Base-by-base conservation (phyloP, 2,888 invertebrate species). In the Merodon equestris region DNA sequence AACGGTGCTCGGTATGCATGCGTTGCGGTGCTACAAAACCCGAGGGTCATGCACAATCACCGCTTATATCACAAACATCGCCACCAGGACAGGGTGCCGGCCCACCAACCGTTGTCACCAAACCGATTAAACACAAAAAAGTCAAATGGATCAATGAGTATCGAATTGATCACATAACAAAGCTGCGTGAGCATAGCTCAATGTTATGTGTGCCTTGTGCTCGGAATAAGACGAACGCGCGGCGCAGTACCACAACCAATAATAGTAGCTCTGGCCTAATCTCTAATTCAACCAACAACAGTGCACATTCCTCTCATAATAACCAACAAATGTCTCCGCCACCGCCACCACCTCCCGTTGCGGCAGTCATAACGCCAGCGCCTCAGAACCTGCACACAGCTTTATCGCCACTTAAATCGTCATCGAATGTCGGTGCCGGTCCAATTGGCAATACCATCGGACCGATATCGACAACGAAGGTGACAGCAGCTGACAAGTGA, bases 1-100 rank as follows among this genome's bases (percentile, higher is more conserved):
- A 92, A 70, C 92, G 93, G 83, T 96, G 96, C 86, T 92, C 94
- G 9, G 89, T 94, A 63, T 95, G 92, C 85, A 91, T 91, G 86
- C 91, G 91, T 68, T 92, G 92, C 86, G 92, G 92, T 60, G 89
- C 91, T 64, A 91, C 91, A 0, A 88, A 89, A 42, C 90, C 92
- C 1, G 87, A 89, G 82, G 91, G 91, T 12, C 82, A 82, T 19
- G 60, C 66, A n/a, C 82, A 74, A 81, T 54, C 72, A 7, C 58
- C 63, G 74, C 89, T 89, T 27, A 68, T 75, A 66, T 64, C 81
- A 48, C 63, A 74, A 45, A 19, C 72, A 45, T 27, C 27, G 7
- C 27, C 27, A 27, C 3, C 27, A 27, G 27, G 27, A 27, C 27
- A 27, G 7, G 57, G 75, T 36, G 15, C 10, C 15, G 42, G 42